Evolutionary conservation across 2,888 invertebrate genomes (phyloP).

Genomic region (Opisthograptis luteolata): DNA sequence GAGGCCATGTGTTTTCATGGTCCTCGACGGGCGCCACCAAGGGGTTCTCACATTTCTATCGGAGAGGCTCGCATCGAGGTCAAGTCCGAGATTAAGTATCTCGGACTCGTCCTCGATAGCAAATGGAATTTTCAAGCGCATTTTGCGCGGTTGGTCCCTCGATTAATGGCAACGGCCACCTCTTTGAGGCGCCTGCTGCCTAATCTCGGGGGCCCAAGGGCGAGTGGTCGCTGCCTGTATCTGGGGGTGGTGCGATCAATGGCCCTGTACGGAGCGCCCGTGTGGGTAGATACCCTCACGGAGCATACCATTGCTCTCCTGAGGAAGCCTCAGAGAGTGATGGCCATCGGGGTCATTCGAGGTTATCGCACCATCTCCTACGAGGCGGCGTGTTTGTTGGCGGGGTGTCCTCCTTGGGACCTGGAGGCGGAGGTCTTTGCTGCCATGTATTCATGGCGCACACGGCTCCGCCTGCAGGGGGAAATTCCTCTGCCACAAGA

Average conservation of each 20-base stretch:
- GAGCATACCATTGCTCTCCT: background rate
- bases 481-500: too few species aligned
- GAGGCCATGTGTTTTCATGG: constrained; percentile 8
- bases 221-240: background rate
- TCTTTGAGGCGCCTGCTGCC: constrained; percentile 1
- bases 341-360: constrained; percentile 2
- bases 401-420: constrained; percentile 14
- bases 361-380: constrained; percentile 18
- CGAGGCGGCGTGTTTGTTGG: constrained; percentile 10
- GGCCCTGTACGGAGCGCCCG: background rate
- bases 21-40: background rate
- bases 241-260: background rate
- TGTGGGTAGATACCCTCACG: background rate
- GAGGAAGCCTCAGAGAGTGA: background rate
- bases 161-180: too few species aligned
- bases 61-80: background rate
- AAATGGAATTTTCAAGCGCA: constrained; percentile 17
- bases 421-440: constrained; percentile 10
- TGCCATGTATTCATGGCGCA: background rate
- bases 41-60: background rate
- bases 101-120: constrained; percentile 18
- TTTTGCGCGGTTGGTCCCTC: background rate
- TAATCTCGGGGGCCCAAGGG: background rate
- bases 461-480: background rate
- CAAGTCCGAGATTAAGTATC: constrained; percentile 6